These are phyloP conservation scores for Zygogramma bicolorata DNA, from an alignment of 2,888 invertebrate species.

Conservation along the genomic window DNA sequence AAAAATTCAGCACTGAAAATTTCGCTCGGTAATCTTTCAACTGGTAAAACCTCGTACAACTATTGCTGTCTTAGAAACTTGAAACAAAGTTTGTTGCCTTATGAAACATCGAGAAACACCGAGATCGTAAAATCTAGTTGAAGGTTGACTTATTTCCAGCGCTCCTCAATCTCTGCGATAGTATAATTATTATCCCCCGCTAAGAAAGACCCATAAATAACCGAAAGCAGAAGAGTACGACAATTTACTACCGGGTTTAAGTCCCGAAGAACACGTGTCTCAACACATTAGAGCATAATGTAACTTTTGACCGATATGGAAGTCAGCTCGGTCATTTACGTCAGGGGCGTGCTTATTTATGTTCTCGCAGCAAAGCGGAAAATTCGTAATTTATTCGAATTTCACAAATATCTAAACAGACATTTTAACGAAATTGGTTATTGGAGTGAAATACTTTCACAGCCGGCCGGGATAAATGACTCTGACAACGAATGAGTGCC, in stretches of 20 bases:
- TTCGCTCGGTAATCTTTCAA: too few species aligned
- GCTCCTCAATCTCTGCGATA: constrained; percentile 10
- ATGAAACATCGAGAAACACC: not conserved
- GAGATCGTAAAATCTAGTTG: not conserved
- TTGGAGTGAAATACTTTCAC: constrained; percentile 24
- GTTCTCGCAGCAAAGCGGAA: constrained; percentile 33
- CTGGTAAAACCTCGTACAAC: too few species aligned
- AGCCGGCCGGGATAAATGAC: constrained; percentile 17
- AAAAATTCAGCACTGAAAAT: too few species aligned
- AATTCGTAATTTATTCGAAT: constrained; percentile 37
- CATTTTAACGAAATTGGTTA: constrained; percentile 36
- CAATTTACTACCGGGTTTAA: constrained; percentile 41
- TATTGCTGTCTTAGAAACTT: not conserved
- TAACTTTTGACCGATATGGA: constrained; percentile 39
- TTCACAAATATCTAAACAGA: constrained; percentile 35
- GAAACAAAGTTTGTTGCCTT: not conserved
- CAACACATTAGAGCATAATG: constrained; percentile 35
- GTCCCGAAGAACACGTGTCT: constrained; percentile 41
- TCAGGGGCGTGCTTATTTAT: constrained; percentile 33
- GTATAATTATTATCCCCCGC: constrained; percentile 21
- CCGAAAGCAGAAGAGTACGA: constrained; percentile 28
- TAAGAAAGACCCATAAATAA: constrained; percentile 24
- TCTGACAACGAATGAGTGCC: constrained; percentile 17
- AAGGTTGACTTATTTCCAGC: constrained; percentile 6
- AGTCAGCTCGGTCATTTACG: constrained; percentile 35